Evolutionary conservation across 2,888 invertebrate species (phyloP).

Genomic region (Brenthis ino): DNA sequence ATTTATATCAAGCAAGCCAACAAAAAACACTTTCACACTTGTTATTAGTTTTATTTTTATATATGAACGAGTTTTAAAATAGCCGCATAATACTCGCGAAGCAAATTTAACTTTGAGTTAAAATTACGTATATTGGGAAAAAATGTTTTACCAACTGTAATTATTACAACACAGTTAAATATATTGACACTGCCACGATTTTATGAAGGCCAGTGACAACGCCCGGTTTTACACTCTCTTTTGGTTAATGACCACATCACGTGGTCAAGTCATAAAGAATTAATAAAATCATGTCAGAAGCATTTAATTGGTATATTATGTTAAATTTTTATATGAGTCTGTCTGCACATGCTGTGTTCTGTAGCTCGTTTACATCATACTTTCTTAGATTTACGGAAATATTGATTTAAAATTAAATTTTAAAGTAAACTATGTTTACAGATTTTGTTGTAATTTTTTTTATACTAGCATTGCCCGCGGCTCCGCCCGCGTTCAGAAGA

Average conservation of each 20-base stretch:
- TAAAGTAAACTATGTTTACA: too few species aligned
- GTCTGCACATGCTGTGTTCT: too few species aligned
- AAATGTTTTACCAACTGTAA: conserved; percentile 26
- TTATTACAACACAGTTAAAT: conserved; percentile 46
- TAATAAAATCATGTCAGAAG: background rate
- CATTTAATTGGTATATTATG: background rate
- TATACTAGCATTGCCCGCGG: too few species aligned
- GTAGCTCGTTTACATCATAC: too few species aligned
- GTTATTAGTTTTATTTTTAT: too few species aligned
- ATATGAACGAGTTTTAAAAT: conserved; percentile 3
- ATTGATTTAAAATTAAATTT: too few species aligned
- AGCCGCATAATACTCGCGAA: conserved; percentile 1
- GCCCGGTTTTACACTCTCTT: conserved; percentile 54
- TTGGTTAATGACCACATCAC: conserved; percentile 50
- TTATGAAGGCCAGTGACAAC: conserved; percentile 58
- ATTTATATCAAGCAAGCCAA: too few species aligned
- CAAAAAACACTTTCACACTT: too few species aligned
- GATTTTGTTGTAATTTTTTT: too few species aligned
- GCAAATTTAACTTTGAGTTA: conserved; percentile 16
- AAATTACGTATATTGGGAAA: conserved; percentile 19
- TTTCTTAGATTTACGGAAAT: too few species aligned
- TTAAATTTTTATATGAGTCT: too few species aligned
- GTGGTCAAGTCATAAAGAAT: conserved; percentile 10
- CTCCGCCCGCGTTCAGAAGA: too few species aligned
- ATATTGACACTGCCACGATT: conserved; percentile 54